Evolutionary conservation across 1,140 invertebrate genomes (phyloP).

Genomic region (Lordiphosa collinella): DNA sequence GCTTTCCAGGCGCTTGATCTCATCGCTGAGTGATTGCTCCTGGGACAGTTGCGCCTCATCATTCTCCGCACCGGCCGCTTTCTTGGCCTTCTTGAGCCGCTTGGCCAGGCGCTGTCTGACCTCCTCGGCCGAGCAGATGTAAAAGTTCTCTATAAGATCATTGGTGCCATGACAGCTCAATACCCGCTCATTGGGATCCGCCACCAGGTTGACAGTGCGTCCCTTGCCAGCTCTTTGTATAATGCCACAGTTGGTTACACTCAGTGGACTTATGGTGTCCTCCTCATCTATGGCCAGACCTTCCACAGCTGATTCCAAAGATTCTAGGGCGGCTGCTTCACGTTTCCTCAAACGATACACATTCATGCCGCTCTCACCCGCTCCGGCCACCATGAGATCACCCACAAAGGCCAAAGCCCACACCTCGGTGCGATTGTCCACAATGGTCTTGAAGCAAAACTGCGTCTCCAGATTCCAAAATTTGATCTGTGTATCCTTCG

Average conservation of each 20-base stretch:
- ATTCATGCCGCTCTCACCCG: constrained; percentile 89
- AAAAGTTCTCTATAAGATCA: constrained; percentile 90
- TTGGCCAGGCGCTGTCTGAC: constrained; percentile 86
- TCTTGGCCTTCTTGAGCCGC: constrained; percentile 87
- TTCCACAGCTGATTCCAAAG: constrained; percentile 82
- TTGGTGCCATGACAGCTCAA: constrained; percentile 92
- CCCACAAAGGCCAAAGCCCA: constrained; percentile 92
- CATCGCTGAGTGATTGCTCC: constrained; percentile 83
- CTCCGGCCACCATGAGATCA: constrained; percentile 91
- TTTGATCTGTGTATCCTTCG: constrained; percentile 97
- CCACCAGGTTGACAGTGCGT: constrained; percentile 84
- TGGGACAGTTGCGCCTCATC: constrained; percentile 31
- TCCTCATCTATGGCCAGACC: constrained; percentile 67
- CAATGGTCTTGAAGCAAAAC: constrained; percentile 96
- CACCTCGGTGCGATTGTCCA: constrained; percentile 89
- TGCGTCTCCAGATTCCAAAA: constrained; percentile 98
- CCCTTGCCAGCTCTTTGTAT: constrained; percentile 88
- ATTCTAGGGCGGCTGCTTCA: constrained; percentile 79
- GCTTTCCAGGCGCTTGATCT: constrained; percentile 85
- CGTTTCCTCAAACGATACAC: constrained; percentile 87
- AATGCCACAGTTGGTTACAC: constrained; percentile 87
- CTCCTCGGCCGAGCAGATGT: constrained; percentile 88
- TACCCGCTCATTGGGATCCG: constrained; percentile 85
- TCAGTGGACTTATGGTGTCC: constrained; percentile 83
- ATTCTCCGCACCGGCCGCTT: constrained; percentile 69